Evolutionary conservation across 1,140 invertebrate genomes (phyloP).

Genomic region (Neodiprion lecontei): DNA sequence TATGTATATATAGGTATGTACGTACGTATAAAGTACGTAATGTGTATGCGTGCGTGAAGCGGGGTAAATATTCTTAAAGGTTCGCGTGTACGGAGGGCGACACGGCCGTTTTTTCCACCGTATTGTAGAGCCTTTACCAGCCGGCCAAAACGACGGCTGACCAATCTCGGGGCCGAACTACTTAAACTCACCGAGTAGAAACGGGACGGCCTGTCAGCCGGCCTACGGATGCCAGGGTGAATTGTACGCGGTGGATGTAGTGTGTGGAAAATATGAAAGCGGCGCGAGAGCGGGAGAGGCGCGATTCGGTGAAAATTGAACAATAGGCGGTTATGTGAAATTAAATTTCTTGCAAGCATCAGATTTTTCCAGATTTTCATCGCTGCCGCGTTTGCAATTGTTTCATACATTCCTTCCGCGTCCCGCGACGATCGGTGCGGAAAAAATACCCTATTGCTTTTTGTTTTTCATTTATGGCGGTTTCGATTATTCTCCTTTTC

Average conservation of each 20-base stretch:
- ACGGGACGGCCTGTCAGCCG: neutral
- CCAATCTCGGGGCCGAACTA: neutral
- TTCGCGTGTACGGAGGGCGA: neutral
- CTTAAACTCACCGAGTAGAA: neutral
- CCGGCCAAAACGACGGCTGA: neutral
- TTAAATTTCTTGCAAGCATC: too few species aligned
- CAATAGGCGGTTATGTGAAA: too few species aligned
- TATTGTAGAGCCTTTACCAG: neutral
- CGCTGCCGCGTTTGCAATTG: too few species aligned
- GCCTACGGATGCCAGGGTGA: too few species aligned
- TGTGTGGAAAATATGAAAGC: too few species aligned
- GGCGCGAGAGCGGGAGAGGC: too few species aligned
- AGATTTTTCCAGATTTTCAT: too few species aligned
- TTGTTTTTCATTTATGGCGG: neutral
- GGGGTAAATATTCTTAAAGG: neutral
- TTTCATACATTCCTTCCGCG: too few species aligned
- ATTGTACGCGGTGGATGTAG: too few species aligned
- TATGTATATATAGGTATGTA: too few species aligned
- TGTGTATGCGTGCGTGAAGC: neutral
- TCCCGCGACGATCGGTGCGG: neutral
- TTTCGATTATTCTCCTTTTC: constrained; percentile 4
- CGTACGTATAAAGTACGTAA: neutral
- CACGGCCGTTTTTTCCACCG: neutral
- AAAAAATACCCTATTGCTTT: constrained; percentile 11
- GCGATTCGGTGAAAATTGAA: too few species aligned